Evolutionary conservation across 2,888 invertebrate genomes (phyloP).

Genomic region (Theretra japonica): DNA sequence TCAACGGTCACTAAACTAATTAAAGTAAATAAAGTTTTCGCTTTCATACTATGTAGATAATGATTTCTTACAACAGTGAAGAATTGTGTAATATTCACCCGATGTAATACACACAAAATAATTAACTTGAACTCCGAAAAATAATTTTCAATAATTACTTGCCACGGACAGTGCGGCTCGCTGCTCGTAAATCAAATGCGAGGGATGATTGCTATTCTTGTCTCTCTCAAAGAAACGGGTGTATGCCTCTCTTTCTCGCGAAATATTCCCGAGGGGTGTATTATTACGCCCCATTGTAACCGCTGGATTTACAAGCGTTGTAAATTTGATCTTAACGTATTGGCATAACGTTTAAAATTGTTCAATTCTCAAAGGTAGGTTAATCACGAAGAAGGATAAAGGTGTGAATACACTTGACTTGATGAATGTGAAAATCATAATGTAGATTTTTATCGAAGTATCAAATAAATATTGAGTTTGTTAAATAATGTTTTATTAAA

Average conservation of each 20-base stretch:
- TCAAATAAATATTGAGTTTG: no score
- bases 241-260: constrained; percentile 43
- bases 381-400: constrained; percentile 1
- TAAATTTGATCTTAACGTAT: constrained; percentile 10
- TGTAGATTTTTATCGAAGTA: no score
- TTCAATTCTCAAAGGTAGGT: no score
- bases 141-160: constrained; percentile 52
- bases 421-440: neutral
- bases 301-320: no score
- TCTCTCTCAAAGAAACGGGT: constrained; percentile 33
- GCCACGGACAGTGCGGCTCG: constrained; percentile 41
- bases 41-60: no score
- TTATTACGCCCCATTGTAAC: constrained; percentile 15
- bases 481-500: no score
- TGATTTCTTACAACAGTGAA: no score
- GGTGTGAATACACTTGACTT: neutral
- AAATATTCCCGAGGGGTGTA: constrained; percentile 41
- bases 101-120: neutral
- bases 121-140: neutral
- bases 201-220: constrained; percentile 38
- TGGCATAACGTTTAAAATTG: neutral
- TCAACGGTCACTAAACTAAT: no score
- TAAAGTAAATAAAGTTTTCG: no score
- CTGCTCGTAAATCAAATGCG: constrained; percentile 47
- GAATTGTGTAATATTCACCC: no score